Conservation (phyloP, 2,113 vertebrate species). For the Corapipo altera region DNA sequence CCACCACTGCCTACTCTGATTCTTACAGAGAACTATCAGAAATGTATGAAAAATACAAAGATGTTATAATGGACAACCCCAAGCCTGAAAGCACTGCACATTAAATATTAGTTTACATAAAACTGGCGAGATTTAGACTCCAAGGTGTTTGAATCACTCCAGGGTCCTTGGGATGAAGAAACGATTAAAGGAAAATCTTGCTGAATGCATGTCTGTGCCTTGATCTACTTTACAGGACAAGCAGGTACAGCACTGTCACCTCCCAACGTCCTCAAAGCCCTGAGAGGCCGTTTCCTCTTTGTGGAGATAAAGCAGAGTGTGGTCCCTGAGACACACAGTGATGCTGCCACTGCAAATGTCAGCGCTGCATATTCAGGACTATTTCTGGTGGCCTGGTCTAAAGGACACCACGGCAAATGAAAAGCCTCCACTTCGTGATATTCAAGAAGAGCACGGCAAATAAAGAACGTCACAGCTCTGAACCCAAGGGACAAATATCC, state of each 20-base stretch:
- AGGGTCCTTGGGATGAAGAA: not conserved
- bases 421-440: not conserved
- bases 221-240: not conserved
- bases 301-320: not conserved
- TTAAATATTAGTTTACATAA: not conserved
- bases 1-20: not conserved
- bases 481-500: not conserved
- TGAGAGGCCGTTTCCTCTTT: rapidly evolving
- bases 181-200: not conserved
- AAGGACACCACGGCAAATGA: not conserved
- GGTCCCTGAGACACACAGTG: rapidly evolving
- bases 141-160: not conserved
- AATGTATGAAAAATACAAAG: not conserved
- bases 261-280: rapidly evolving
- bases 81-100: not conserved
- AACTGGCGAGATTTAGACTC: not conserved
- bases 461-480: not conserved
- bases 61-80: not conserved
- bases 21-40: not conserved
- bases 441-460: not conserved
- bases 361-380: rapidly evolving
- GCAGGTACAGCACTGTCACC: not conserved
- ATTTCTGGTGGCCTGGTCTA: not conserved
- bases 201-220: not conserved
- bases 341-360: not conserved